These are phyloP conservation scores for Andrena cerasifolii DNA, from an alignment of 1,140 invertebrate species.

Conservation along the genomic window DNA sequence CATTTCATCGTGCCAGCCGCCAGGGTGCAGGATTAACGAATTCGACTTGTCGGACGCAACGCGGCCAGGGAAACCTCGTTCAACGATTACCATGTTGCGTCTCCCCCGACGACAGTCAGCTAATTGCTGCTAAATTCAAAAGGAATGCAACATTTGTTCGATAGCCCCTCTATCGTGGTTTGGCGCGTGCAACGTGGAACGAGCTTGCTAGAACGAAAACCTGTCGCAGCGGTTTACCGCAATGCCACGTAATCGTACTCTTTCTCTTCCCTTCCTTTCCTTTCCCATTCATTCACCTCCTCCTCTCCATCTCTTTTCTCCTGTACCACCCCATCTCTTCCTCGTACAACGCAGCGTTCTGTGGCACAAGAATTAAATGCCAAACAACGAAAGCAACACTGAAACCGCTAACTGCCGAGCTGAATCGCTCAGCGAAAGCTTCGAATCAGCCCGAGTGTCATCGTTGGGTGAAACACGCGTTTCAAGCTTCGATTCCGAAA, in stretches of 20 bases:
- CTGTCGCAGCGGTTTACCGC: not conserved
- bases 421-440: slow-evolving; percentile 10
- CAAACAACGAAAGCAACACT: too few species aligned
- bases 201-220: not conserved
- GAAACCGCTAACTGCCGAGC: too few species aligned
- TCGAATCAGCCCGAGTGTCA: not conserved
- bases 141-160: slow-evolving; percentile 56
- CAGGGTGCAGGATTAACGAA: too few species aligned
- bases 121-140: too few species aligned
- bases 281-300: not conserved
- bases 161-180: not conserved
- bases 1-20: too few species aligned
- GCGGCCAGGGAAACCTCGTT: too few species aligned
- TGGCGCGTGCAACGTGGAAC: not conserved
- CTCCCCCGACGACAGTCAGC: too few species aligned
- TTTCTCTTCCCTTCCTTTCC: not conserved
- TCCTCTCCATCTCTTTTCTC: not conserved
- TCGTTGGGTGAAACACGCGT: not conserved
- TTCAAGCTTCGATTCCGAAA: not conserved
- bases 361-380: too few species aligned
- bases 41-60: too few species aligned
- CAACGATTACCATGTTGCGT: too few species aligned
- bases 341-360: too few species aligned
- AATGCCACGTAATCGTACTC: slow-evolving; percentile 5
- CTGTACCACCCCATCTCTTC: not conserved